Percentiles rank a stretch among this genome's conserved stretches.
These are phyloP conservation scores for Colletes collaris DNA, from an alignment of 2,888 invertebrate genomes.

Conservation along the genomic window DNA sequence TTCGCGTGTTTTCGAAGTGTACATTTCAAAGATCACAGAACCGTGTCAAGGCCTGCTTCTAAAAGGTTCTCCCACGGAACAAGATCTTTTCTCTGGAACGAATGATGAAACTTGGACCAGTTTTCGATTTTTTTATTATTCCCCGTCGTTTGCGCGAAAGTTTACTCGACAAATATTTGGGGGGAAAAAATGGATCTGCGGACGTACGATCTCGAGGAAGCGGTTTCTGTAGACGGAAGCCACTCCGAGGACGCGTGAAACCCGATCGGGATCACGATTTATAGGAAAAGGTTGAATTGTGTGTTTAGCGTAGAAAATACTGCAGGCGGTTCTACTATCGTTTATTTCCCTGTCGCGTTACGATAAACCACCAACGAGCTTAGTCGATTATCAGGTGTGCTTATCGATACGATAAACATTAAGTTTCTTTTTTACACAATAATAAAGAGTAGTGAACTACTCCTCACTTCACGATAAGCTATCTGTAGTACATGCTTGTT, in stretches of 20 bases:
- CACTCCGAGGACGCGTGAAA: background rate
- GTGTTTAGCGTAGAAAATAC: conserved; percentile 34
- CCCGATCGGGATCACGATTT: conserved; percentile 33
- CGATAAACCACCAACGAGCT: background rate
- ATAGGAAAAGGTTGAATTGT: conserved; percentile 4
- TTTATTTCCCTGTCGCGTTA: background rate
- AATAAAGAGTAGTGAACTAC: too few relatives aligned
- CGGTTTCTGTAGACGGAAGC: background rate
- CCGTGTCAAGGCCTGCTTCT: conserved; percentile 52
- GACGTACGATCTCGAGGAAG: conserved; percentile 5
- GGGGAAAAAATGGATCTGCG: conserved; percentile 3
- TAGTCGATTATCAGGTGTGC: background rate
- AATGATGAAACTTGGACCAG: conserved; percentile 14
- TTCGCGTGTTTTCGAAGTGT: too few relatives aligned
- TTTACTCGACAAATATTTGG: conserved; percentile 46
- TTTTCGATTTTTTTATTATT: conserved; percentile 24
- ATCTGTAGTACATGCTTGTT: too few relatives aligned
- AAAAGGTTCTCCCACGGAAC: conserved; percentile 35
- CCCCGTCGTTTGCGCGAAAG: conserved; percentile 15
- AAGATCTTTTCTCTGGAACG: conserved; percentile 40
- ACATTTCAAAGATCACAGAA: too few relatives aligned
- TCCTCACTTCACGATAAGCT: too few relatives aligned
- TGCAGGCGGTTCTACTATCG: background rate
- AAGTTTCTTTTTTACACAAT: too few relatives aligned
- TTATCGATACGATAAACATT: background rate